Conservation (phyloP, 2,888 invertebrate species). For the Aporophyla lueneburgensis region DNA sequence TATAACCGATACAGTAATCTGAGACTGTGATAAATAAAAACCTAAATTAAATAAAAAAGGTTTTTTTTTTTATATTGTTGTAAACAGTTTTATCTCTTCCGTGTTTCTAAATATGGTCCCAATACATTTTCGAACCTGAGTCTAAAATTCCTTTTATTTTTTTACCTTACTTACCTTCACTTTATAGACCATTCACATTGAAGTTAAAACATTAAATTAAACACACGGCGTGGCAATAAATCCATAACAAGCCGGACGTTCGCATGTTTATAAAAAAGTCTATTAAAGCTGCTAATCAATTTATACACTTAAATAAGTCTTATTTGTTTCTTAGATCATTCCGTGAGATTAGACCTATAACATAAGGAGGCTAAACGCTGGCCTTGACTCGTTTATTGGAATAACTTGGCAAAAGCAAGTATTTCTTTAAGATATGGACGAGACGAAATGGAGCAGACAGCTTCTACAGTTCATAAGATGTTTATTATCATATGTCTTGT, state of each 20-base stretch:
- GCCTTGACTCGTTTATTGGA: slow-evolving; percentile 50
- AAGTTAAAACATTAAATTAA: background rate
- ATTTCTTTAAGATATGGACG: slow-evolving; percentile 27
- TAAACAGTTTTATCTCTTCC: no score
- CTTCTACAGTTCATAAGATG: slow-evolving; percentile 4
- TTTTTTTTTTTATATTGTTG: background rate
- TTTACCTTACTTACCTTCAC: background rate
- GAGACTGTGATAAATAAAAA: no score
- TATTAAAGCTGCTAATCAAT: slow-evolving; percentile 46
- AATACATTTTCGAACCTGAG: background rate
- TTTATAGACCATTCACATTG: no score
- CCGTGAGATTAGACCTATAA: slow-evolving; percentile 62
- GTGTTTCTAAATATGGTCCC: background rate
- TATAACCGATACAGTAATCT: no score
- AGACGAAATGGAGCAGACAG: slow-evolving; percentile 40
- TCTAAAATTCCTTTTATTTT: background rate
- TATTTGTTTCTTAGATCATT: slow-evolving; percentile 63
- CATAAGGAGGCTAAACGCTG: slow-evolving; percentile 34
- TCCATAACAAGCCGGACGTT: background rate
- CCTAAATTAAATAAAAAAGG: no score
- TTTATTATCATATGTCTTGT: slow-evolving; percentile 6
- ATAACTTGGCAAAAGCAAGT: slow-evolving; percentile 52
- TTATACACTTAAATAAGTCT: slow-evolving; percentile 42
- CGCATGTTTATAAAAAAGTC: slow-evolving; percentile 46
- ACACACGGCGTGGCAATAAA: slow-evolving; percentile 9